Base-by-base conservation (phyloP, 64 coral and sea anemone genomes). In the Hydrozoanthus tunicans region DNA sequence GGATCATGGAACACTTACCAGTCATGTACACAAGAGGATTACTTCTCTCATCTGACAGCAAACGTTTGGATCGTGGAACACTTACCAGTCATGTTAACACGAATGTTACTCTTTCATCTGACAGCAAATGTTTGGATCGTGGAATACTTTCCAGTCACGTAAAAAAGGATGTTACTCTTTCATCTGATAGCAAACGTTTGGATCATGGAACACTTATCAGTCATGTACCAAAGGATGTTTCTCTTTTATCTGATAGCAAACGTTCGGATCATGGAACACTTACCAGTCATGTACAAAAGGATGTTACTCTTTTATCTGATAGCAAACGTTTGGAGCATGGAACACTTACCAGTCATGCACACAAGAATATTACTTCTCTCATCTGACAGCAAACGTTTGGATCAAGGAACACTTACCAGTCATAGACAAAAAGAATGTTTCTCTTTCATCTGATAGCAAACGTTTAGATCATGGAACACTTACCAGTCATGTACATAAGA, bases 91-190 rank as follows among this genome's bases (percentile, higher is more conserved):
- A 99, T 96, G 59, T 99, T 96, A 1, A 99, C 94, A 32, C 96
- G 92, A 81, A 99, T 92, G 64, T 96, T 99, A 26, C 97, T 99
- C 97, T 93, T 66, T 99, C 97, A 91, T 99, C 97, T 15, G 97
- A 99, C 17, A 99, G 84, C 10, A 99, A 74, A 56, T 94, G 64
- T 56, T 99, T 99, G 15, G 97, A 99, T 11, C 97, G 94, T 80
- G 97, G 97, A 25, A 96, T 94, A 94, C 97, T 96, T 82, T 77
- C 79, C 59, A 94, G 97, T 32, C 94, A 80, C 7, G 93, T 90
- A 8, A 91, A 93, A 93, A 65, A 62, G 60, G 61, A 70, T 70
- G 32, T 43, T 43, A 43, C 32, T 43, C 32, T 43, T 43, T 43
- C 32, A 43, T 43, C 32, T 43, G 32, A 43, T 43, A 43, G 32